phyloP scores from a whole-genome alignment of 1,140 invertebrate species.

The Musca vetustissima region DNA sequence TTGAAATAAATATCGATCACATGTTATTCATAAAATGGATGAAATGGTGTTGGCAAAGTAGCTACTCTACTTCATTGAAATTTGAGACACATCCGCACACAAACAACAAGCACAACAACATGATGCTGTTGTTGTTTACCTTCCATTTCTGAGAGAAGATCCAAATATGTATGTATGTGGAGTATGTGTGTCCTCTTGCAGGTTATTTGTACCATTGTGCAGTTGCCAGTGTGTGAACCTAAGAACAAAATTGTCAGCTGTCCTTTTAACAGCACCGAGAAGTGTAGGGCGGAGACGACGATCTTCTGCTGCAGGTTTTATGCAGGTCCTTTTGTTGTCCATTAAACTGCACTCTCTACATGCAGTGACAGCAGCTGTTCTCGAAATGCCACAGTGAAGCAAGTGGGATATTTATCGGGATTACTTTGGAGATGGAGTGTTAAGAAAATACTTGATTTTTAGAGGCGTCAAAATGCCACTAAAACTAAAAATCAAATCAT shows the following conservation, averaged over 20 bases:
- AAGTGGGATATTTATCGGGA: too few species aligned
- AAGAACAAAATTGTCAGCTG: conserved; percentile 15
- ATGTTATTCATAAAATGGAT: background rate
- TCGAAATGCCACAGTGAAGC: too few species aligned
- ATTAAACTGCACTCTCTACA: background rate
- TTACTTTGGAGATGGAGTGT: too few species aligned
- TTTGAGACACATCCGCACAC: background rate
- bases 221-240: background rate
- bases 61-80: conserved; percentile 22
- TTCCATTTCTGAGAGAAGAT: background rate
- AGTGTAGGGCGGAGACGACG: background rate
- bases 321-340: conserved; percentile 10
- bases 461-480: too few species aligned
- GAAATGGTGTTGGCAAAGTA: conserved; percentile 17
- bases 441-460: too few species aligned
- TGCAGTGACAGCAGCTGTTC: conserved; percentile 1
- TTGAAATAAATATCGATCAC: conserved; percentile 8
- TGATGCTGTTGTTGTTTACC: background rate
- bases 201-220: background rate
- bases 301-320: conserved; percentile 4
- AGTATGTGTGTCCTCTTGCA: background rate
- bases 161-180: too few species aligned
- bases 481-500: too few species aligned
- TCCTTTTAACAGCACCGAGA: background rate
- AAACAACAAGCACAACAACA: background rate